These are phyloP conservation scores for Brachionus asplanchnoidis DNA, from an alignment of 1,140 invertebrate genomes.

Conservation along the genomic window DNA sequence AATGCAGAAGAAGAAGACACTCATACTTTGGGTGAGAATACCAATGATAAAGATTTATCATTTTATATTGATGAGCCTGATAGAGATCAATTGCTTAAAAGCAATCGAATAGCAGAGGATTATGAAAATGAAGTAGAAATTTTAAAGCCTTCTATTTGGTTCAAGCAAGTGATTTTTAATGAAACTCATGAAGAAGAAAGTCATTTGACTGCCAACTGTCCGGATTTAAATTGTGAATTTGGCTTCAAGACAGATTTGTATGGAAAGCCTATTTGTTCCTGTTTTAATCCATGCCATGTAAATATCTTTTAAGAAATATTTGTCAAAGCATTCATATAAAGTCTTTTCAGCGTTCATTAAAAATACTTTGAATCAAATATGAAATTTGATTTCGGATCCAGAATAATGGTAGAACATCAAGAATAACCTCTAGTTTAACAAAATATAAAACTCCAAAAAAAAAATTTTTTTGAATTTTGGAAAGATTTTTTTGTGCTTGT, in stretches of 20 bases:
- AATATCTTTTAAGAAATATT: neutral
- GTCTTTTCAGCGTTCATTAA: too few relatives aligned
- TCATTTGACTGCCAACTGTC: slow-evolving; percentile 24
- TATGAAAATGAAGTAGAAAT: neutral
- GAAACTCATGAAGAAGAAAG: neutral
- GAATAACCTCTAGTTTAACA: too few relatives aligned
- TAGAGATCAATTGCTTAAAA: neutral
- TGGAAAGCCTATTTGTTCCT: slow-evolving; percentile 30
- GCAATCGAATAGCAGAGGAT: neutral
- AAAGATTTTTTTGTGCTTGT: too few relatives aligned
- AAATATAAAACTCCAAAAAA: too few relatives aligned
- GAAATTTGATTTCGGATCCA: neutral
- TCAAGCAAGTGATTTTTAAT: neutral
- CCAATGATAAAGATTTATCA: neutral
- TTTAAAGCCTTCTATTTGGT: neutral
- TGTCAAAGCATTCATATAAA: too few relatives aligned
- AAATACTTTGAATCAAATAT: too few relatives aligned
- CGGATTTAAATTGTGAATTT: slow-evolving; percentile 29
- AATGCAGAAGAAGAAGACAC: neutral
- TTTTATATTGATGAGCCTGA: neutral
- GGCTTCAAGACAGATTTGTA: slow-evolving; percentile 29
- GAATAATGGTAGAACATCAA: too few relatives aligned
- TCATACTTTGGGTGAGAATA: neutral
- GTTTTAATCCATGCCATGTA: slow-evolving; percentile 33
- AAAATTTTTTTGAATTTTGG: too few relatives aligned